phyloP scores from a whole-genome alignment of 2,888 invertebrate genomes.

The Palloptera scutellata region DNA sequence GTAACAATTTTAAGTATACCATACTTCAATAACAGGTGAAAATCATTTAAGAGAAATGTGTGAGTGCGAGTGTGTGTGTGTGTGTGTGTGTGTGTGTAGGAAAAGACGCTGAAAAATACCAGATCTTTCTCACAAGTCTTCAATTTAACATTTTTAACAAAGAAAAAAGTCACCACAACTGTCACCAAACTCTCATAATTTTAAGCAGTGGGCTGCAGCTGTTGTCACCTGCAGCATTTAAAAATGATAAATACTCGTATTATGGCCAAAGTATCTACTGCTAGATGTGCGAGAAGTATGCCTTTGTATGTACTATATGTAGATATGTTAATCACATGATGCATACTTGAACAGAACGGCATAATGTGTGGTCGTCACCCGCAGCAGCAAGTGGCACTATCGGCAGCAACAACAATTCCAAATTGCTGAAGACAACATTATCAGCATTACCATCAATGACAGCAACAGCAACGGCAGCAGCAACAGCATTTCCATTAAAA shows the following conservation, averaged over 20 bases:
- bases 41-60: too few relatives aligned
- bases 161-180: conserved; percentile 23
- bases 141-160: too few relatives aligned
- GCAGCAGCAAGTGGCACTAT: too few relatives aligned
- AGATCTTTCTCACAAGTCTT: too few relatives aligned
- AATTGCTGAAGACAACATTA: conserved; percentile 25
- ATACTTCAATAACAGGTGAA: neutral
- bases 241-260: neutral
- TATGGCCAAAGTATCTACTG: conserved; percentile 19
- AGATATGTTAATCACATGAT: conserved; percentile 33
- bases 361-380: conserved; percentile 35
- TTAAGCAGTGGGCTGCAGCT: conserved; percentile 11
- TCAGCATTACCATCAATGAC: neutral
- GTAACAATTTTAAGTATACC: too few relatives aligned
- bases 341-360: conserved; percentile 13
- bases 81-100: too few relatives aligned
- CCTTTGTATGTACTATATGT: conserved; percentile 36
- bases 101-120: too few relatives aligned
- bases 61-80: too few relatives aligned
- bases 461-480: conserved; percentile 7
- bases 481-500: neutral
- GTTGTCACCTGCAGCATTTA: conserved; percentile 1
- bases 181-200: conserved; percentile 28
- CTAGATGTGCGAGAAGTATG: conserved; percentile 25
- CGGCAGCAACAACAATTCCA: conserved; percentile 44